Evolutionary conservation across 2,888 invertebrate genomes (phyloP), one percentile per base, ranked within the genome.

Genomic region (Synergus japonicus): DNA sequence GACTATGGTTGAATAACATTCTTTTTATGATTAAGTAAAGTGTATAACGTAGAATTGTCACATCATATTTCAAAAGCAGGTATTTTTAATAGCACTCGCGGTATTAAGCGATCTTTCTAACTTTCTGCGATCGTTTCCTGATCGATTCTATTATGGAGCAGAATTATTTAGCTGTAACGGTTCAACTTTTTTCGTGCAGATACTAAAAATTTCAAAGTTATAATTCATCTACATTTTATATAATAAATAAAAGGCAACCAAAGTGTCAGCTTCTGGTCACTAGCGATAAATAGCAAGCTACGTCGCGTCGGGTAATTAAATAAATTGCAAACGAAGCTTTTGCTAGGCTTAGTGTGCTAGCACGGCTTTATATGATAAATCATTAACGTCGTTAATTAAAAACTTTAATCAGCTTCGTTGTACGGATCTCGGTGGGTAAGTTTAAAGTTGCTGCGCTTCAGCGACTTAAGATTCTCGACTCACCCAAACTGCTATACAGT

Each of bases 331-430:
- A 9, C 54, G 54, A 18, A n/a, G 54, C 54, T 3, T 9, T 54
- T 54, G 2, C 18, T 54, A n/a, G n/a, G 18, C 8, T 54, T 18
- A 54, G 54, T 9, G n/a, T n/a, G 9, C 2, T n/a, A 18, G 54
- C 54, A 10, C 37, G 18, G 79, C 80, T 77, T 83, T 82, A 84
- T 82, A 78, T 83, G 81, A 85, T 86, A 83, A 86, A 87, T 86
- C 86, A 83, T 88, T 85, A 85, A 85, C 82, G 79, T 63, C 79
- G 82, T 87, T 88, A 87, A 88, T 89, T 88, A 87, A 88, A 87
- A 88, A 87, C 82, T 87, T 88, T 87, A 87, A 89, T 88, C 84
- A 85, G 82, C 78, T 65, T 69, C 54, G 63, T 66, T 78, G 81
- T 54, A n/a, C n/a, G n/a, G 54, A 5, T 15, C 9, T 54, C n/a